Evolutionary conservation across 2,888 invertebrate species (phyloP).

Genomic region (Mythimna lalbum): DNA sequence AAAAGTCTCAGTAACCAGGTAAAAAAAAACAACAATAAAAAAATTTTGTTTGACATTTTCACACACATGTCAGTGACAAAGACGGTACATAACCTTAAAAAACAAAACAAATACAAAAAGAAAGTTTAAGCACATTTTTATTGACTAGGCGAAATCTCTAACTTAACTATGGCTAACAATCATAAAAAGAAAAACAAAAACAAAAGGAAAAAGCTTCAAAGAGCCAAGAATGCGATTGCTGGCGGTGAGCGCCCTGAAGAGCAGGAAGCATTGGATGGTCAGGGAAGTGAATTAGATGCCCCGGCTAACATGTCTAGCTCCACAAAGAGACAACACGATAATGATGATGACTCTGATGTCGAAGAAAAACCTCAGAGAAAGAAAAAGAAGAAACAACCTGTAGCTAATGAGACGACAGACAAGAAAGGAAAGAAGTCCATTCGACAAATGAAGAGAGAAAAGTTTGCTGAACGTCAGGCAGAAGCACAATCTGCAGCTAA

Average conservation of each 20-base stretch:
- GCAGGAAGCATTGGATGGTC: conserved; percentile 54
- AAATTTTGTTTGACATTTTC: not conserved
- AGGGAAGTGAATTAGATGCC: conserved; percentile 55
- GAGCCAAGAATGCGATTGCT: conserved; percentile 17
- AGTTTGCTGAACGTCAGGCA: conserved; percentile 89
- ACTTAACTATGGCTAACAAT: conserved; percentile 69
- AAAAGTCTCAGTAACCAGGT: no score
- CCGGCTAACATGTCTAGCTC: conserved; percentile 48
- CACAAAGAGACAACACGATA: conserved; percentile 65
- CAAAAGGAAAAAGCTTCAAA: conserved; percentile 65
- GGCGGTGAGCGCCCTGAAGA: conserved; percentile 24
- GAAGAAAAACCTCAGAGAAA: conserved; percentile 77
- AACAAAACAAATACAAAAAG: conserved; percentile 2
- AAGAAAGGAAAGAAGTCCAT: conserved; percentile 91
- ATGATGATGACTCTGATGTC: conserved; percentile 73
- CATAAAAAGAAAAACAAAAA: conserved; percentile 75
- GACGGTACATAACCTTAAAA: conserved; percentile 29
- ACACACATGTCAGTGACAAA: conserved; percentile 1
- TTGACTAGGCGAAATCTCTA: not conserved
- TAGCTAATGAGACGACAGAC: conserved; percentile 73
- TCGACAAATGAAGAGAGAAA: conserved; percentile 92
- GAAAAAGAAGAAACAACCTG: conserved; percentile 79
- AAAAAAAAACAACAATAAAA: no score
- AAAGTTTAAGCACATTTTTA: conserved; percentile 28
- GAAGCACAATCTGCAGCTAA: conserved; percentile 89